Conservation (phyloP, 1,140 invertebrate genomes). For the Euwallacea fornicatus region DNA sequence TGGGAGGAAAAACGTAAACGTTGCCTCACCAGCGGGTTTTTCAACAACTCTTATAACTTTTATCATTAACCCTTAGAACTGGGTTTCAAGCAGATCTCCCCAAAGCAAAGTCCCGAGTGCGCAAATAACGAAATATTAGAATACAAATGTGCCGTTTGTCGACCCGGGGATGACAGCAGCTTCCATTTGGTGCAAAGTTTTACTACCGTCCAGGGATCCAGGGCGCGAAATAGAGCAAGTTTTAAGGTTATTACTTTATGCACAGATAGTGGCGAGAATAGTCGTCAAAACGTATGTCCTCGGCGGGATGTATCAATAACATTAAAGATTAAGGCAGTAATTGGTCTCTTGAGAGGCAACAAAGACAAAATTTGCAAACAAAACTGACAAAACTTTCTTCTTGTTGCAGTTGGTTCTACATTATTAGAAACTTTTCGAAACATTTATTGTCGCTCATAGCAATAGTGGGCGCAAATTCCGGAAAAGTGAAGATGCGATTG, state of each 20-base stretch:
- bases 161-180: slow-evolving; percentile 26
- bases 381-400: no score
- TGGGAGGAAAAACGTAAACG: no score
- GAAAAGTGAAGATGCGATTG: no score
- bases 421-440: no score
- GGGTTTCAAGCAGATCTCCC: not conserved
- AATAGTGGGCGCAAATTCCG: no score
- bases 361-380: no score
- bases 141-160: slow-evolving; percentile 27
- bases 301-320: slow-evolving; percentile 2
- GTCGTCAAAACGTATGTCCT: slow-evolving; percentile 32
- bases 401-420: no score
- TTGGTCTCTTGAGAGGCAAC: not conserved
- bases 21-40: no score
- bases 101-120: slow-evolving; percentile 22
- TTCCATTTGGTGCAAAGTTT: slow-evolving; percentile 30
- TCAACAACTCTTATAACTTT: no score
- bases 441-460: no score
- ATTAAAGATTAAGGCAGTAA: slow-evolving; percentile 16
- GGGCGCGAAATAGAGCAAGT: slow-evolving; percentile 16
- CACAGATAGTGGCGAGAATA: slow-evolving; percentile 27
- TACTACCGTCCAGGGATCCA: slow-evolving; percentile 11
- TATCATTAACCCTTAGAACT: no score
- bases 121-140: slow-evolving; percentile 36
- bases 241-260: slow-evolving; percentile 33